Evolutionary conservation across 2,113 vertebrate species (phyloP).

Genomic region (Siniperca knerii): DNA sequence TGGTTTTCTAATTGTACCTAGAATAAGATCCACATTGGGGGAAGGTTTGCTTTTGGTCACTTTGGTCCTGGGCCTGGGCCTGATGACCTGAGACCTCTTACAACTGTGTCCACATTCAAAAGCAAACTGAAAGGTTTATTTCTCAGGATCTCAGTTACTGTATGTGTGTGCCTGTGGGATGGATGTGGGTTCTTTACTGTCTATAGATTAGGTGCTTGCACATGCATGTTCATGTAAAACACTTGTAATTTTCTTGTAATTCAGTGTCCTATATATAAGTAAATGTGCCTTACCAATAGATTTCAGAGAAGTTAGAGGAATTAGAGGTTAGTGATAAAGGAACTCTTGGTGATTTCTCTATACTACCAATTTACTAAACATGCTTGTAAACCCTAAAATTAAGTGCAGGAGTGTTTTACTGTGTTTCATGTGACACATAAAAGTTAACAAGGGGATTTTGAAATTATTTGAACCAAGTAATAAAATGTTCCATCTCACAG

Average conservation of each 20-base stretch:
- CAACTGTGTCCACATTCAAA: neutral
- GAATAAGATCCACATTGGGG: neutral
- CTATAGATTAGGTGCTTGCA: neutral
- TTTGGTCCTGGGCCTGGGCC: too few relatives aligned
- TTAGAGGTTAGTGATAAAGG: neutral
- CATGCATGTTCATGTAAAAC: neutral
- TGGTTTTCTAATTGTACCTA: neutral
- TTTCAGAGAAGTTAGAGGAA: neutral
- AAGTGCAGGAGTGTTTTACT: slow-evolving; percentile 7
- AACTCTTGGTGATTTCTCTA: neutral
- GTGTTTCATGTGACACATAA: slow-evolving; percentile 21
- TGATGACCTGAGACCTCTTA: neutral
- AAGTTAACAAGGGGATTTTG: slow-evolving; percentile 32
- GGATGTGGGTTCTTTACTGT: neutral
- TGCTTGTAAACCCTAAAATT: neutral
- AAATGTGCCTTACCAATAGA: neutral
- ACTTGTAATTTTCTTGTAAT: neutral
- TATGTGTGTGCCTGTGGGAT: neutral
- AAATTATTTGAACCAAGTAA: slow-evolving; percentile 23
- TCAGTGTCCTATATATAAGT: neutral
- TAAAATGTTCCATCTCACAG: slow-evolving; percentile 17
- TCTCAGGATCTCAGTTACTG: neutral
- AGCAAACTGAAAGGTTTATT: neutral
- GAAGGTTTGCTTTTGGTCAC: too few relatives aligned
- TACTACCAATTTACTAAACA: neutral